These are phyloP conservation scores for Hippocampus kuda DNA, from an alignment of 2,797 vertebrate genomes.

Conservation along the genomic window DNA sequence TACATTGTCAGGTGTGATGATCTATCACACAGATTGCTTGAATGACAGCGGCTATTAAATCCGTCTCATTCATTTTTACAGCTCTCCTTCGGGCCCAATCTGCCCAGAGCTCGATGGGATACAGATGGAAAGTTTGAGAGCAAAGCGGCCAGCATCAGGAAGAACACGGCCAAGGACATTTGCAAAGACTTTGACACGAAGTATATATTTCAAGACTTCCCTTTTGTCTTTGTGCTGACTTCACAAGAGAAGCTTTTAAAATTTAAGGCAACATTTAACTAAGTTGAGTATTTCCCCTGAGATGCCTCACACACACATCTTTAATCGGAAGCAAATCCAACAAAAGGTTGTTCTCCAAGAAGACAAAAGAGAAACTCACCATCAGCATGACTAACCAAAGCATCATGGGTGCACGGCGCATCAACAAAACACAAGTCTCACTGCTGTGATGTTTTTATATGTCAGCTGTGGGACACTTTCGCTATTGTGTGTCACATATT, in stretches of 20 bases:
- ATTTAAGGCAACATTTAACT: not conserved
- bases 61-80: constrained; percentile 17
- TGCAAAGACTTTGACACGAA: not conserved
- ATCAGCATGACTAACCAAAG: constrained; percentile 30
- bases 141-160: constrained; percentile 4
- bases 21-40: constrained; percentile 1
- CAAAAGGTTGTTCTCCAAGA: constrained; percentile 25
- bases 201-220: not conserved
- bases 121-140: constrained; percentile 7
- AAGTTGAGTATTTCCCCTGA: not conserved
- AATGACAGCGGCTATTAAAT: constrained; percentile 19
- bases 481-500: constrained; percentile 21
- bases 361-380: constrained; percentile 29
- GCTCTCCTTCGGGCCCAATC: constrained; percentile 1
- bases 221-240: not conserved
- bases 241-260: not conserved
- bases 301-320: constrained; percentile 34
- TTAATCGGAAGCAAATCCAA: constrained; percentile 20
- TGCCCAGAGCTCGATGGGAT: constrained; percentile 9
- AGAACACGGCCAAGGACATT: not conserved
- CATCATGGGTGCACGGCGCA: constrained; percentile 10
- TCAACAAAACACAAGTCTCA: not conserved
- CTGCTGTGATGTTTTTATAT: constrained; percentile 23
- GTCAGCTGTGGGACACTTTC: constrained; percentile 23
- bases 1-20: constrained; percentile 11